Conservation (phyloP, 2,888 invertebrate species). For the Hermodice carunculata region DNA sequence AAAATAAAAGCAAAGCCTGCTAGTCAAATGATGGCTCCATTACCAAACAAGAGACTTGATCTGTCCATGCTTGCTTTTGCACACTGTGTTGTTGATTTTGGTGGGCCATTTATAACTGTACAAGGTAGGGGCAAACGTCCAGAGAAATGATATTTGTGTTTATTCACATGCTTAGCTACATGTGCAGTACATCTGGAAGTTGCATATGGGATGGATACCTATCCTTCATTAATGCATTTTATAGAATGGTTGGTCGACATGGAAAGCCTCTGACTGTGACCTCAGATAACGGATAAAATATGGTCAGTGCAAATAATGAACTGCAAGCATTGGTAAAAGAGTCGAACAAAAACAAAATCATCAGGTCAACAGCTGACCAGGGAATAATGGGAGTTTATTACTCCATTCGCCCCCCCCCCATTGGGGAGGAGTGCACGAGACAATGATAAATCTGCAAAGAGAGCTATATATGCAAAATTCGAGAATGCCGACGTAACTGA, state of each 20-base stretch:
- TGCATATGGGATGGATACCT: slow-evolving; percentile 18
- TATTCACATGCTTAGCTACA: slow-evolving; percentile 34
- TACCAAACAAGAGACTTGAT: slow-evolving; percentile 4
- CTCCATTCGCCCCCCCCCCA: no score
- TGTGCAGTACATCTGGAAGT: slow-evolving; percentile 34
- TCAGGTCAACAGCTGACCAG: no score
- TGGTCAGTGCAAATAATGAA: slow-evolving; percentile 18
- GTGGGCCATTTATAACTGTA: slow-evolving; percentile 11
- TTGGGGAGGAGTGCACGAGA: no score
- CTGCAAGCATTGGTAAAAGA: not conserved
- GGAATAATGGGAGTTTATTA: no score
- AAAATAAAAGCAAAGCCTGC: slow-evolving; percentile 4
- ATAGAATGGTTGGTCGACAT: slow-evolving; percentile 2
- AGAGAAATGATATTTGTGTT: slow-evolving; percentile 36
- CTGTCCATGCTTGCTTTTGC: slow-evolving; percentile 15
- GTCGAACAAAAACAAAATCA: slow-evolving; percentile 7
- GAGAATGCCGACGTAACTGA: no score
- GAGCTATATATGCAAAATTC: no score
- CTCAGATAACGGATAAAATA: slow-evolving; percentile 20
- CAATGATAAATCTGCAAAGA: no score
- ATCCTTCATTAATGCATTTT: slow-evolving; percentile 17
- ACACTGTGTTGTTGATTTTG: slow-evolving; percentile 3
- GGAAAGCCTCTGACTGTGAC: not conserved
- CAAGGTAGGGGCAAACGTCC: slow-evolving; percentile 35
- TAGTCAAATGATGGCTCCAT: slow-evolving; percentile 16